Conservation (phyloP, 1,140 invertebrate species). For the Leptinotarsa undecemlineata region DNA sequence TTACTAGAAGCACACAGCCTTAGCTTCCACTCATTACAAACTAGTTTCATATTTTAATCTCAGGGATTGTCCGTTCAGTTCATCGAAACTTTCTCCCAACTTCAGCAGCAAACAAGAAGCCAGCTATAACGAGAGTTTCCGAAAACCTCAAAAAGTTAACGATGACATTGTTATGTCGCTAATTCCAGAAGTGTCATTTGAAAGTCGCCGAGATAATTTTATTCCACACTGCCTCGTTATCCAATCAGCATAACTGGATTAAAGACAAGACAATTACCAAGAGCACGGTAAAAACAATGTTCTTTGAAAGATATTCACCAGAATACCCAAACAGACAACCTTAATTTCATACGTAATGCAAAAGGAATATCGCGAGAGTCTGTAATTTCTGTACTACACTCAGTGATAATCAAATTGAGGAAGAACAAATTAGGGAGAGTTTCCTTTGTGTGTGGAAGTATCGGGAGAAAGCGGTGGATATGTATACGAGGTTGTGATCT, state of each 20-base stretch:
- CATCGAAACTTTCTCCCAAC: neutral
- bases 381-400: neutral
- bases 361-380: conserved; percentile 4
- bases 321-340: conserved; percentile 3
- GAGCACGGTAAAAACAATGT: neutral
- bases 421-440: neutral
- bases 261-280: neutral
- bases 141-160: conserved; percentile 1
- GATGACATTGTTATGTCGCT: neutral
- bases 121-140: neutral
- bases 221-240: conserved; percentile 5
- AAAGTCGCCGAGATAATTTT: conserved; percentile 3
- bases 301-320: neutral
- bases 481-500: too few relatives aligned
- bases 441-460: neutral
- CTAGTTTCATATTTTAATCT: too few relatives aligned
- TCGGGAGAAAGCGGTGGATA: neutral
- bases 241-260: conserved; percentile 5
- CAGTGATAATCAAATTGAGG: neutral
- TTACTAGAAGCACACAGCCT: too few relatives aligned
- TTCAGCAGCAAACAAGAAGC: neutral
- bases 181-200: neutral
- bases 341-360: conserved; percentile 2
- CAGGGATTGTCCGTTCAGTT: too few relatives aligned
- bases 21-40: too few relatives aligned